Evolutionary conservation across 2,797 vertebrate species (phyloP).

Genomic region (Prionace glauca): DNA sequence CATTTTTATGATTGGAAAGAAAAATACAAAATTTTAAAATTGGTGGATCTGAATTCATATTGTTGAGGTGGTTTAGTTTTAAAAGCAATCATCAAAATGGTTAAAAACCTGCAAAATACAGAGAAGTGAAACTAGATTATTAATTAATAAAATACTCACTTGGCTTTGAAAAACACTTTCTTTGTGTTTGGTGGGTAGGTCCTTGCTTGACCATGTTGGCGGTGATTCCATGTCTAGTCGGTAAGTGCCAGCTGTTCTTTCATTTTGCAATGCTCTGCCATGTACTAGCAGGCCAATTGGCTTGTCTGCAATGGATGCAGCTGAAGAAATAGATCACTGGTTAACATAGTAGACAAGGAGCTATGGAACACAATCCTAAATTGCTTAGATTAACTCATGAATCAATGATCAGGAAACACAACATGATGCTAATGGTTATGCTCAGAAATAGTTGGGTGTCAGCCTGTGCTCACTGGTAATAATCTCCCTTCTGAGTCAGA

Average conservation of each 20-base stretch:
- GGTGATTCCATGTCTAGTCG: background rate
- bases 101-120: background rate
- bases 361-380: background rate
- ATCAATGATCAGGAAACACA: background rate
- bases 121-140: background rate
- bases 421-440: background rate
- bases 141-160: conserved; percentile 15
- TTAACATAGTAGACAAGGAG: background rate
- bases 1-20: background rate
- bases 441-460: background rate
- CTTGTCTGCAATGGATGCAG: background rate
- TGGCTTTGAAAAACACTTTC: conserved; percentile 21
- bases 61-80: background rate
- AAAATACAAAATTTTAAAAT: background rate
- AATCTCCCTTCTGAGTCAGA: background rate
- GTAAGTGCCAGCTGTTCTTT: background rate
- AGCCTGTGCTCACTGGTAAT: background rate
- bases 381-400: background rate
- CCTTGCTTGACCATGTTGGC: background rate
- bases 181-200: background rate
- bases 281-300: background rate
- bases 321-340: background rate
- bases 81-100: background rate
- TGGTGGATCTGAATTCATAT: background rate
- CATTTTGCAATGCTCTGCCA: background rate